Percentiles rank a stretch among this genome's conserved stretches.
Conservation (phyloP, 2,888 invertebrate genomes). For the Rotaria macrura region DNA sequence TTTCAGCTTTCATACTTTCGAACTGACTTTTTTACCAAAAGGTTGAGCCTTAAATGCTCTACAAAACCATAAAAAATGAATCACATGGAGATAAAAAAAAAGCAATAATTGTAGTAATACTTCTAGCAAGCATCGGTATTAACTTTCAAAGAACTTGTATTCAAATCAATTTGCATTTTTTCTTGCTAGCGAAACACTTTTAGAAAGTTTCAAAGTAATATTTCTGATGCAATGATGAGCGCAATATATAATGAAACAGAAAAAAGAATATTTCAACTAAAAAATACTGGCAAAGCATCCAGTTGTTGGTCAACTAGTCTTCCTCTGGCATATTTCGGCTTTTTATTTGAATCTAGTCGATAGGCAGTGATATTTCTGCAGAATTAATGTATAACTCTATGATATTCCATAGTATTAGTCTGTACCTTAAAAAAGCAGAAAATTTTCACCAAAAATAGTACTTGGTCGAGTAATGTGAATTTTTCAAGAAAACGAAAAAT, state of each 20-base stretch:
- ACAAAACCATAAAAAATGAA: neutral
- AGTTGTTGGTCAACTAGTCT: neutral
- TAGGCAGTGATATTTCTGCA: too few relatives aligned
- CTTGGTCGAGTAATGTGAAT: too few relatives aligned
- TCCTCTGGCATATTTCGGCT: too few relatives aligned
- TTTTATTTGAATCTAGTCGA: too few relatives aligned
- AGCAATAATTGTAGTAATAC: neutral
- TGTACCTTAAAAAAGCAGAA: too few relatives aligned
- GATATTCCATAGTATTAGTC: too few relatives aligned
- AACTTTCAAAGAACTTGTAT: neutral
- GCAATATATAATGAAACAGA: neutral
- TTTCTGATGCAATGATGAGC: neutral
- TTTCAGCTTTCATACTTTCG: neutral
- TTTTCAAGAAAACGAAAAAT: too few relatives aligned
- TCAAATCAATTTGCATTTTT: neutral
- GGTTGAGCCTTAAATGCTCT: neutral
- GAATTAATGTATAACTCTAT: too few relatives aligned
- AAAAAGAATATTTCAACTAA: neutral
- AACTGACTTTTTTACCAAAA: neutral
- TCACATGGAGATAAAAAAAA: too few relatives aligned
- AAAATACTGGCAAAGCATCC: neutral
- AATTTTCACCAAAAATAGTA: too few relatives aligned
- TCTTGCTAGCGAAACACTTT: neutral
- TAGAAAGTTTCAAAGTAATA: neutral
- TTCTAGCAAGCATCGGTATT: neutral